A percentile compares a stretch with the other conserved stretches of the same genome.
These are phyloP conservation scores for Synergus umbraculus DNA, from an alignment of 2,888 invertebrate genomes.

Conservation along the genomic window DNA sequence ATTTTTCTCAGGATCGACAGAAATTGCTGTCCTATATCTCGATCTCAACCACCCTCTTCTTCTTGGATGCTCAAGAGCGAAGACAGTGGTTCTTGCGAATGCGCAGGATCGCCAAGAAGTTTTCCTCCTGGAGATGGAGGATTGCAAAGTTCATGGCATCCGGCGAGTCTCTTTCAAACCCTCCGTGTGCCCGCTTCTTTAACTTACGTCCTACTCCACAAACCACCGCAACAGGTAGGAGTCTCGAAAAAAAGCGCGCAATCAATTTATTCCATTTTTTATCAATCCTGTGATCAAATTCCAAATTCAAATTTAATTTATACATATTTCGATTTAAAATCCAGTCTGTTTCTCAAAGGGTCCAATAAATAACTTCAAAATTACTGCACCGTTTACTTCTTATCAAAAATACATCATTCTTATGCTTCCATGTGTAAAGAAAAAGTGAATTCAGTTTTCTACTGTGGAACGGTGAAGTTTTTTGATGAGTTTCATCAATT, in stretches of 20 bases:
- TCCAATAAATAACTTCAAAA: background rate
- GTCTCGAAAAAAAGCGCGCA: background rate
- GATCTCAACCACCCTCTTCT: constrained; percentile 23
- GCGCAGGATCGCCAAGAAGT: constrained; percentile 34
- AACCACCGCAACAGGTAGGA: constrained; percentile 34
- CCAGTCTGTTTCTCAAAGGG: background rate
- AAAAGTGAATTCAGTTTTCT: constrained; percentile 10
- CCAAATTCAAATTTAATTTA: background rate
- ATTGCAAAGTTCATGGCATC: constrained; percentile 20
- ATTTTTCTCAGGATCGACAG: constrained; percentile 31
- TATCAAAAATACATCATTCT: too few species aligned
- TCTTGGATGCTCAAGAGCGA: constrained; percentile 10
- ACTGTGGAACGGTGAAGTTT: constrained; percentile 23
- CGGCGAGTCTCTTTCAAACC: constrained; percentile 23
- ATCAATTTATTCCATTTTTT: background rate
- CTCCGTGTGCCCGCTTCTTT: constrained; percentile 13
- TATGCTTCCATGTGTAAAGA: background rate
- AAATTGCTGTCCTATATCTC: constrained; percentile 38
- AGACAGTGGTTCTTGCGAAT: constrained; percentile 31
- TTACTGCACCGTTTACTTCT: too few species aligned
- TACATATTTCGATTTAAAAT: background rate
- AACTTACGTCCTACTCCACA: background rate
- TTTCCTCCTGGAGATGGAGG: constrained; percentile 1
- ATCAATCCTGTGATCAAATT: background rate
- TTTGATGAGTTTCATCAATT: constrained; percentile 1